These are phyloP conservation scores for Coleophora flavipennella DNA, from an alignment of 2,888 invertebrate species.

Conservation along the genomic window DNA sequence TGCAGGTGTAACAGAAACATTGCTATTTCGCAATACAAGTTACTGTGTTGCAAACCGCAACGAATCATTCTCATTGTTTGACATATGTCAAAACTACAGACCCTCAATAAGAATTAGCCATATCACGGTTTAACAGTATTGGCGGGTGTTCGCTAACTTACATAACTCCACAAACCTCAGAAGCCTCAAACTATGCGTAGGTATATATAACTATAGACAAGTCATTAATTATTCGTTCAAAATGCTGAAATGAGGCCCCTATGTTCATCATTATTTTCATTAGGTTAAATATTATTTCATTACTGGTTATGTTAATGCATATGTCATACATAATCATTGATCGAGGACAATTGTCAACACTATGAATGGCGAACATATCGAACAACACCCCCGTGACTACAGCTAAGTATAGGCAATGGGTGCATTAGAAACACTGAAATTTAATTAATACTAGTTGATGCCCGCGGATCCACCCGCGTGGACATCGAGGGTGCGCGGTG, in stretches of 20 bases:
- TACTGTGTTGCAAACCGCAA: constrained; percentile 40
- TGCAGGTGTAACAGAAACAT: no score
- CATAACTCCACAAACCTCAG: no score
- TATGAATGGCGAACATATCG: constrained; percentile 26
- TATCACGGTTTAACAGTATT: neutral
- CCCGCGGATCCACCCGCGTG: no score
- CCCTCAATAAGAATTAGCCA: constrained; percentile 20
- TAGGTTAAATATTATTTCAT: constrained; percentile 16
- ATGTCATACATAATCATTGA: constrained; percentile 26
- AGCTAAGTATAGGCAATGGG: no score
- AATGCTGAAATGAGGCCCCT: no score
- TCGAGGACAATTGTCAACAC: constrained; percentile 28
- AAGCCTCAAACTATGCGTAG: no score
- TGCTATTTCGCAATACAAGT: constrained; percentile 30
- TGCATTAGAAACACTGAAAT: no score
- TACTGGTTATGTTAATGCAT: constrained; percentile 38
- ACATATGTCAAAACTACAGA: constrained; percentile 32
- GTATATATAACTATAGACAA: no score
- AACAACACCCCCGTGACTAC: constrained; percentile 2
- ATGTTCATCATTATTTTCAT: constrained; percentile 4
- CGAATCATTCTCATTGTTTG: constrained; percentile 49
- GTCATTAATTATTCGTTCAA: no score
- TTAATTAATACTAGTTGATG: no score
- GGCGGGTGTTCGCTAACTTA: no score
- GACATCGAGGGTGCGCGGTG: no score